Evolutionary conservation across 2,888 invertebrate species (phyloP), one percentile per base, ranked within the genome.

Genomic region (Bugula neritina): DNA sequence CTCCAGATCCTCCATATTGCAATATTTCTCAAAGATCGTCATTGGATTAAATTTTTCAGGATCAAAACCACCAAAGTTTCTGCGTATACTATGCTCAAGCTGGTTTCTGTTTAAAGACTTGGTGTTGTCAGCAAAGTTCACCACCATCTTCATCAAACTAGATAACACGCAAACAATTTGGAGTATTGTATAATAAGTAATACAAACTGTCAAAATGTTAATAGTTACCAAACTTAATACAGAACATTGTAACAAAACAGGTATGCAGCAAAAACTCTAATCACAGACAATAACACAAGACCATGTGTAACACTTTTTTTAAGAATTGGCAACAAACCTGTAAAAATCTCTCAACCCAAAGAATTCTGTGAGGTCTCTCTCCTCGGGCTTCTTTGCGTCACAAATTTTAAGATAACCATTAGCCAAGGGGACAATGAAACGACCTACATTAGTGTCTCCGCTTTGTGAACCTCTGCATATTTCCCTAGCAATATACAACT

Each of bases 31-130:
- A 73, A 80, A 80, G 21, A 73, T 71, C 27, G 76, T 72, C 54
- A 78, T 75, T 23, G 80, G 79, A 71, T 79, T 74, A 21, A 79
- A 73, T 23, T 73, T 71, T 5, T 63, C 63, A 13, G 63, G 63
- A 71, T 80, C 79, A 17, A 80, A 73, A n/a, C 81, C 81, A 13
- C 81, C 80, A 76, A 81, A 80, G 75, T 80, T 80, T 27, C 80
- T 75, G 58, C 73, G 73, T 21, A 80, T 77, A 31, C 78, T 75
- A 73, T 79, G 78, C 35, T 76, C 71, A 72, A 80, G 72, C 71
- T 80, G 75, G 69, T 75, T 71, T 76, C 77, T 77, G 1, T 77
- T 77, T 10, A 78, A 78, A 13, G 27, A 43, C 23, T 55, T 35
- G 29, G 73, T 71, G 21, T 75, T 75, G 29, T 76, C 75, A 27